Percentiles rank a stretch among this genome's conserved stretches.
These are phyloP conservation scores for Dipodomys stephensi DNA, from an alignment of 2,113 vertebrate genomes.

Conservation along the genomic window DNA sequence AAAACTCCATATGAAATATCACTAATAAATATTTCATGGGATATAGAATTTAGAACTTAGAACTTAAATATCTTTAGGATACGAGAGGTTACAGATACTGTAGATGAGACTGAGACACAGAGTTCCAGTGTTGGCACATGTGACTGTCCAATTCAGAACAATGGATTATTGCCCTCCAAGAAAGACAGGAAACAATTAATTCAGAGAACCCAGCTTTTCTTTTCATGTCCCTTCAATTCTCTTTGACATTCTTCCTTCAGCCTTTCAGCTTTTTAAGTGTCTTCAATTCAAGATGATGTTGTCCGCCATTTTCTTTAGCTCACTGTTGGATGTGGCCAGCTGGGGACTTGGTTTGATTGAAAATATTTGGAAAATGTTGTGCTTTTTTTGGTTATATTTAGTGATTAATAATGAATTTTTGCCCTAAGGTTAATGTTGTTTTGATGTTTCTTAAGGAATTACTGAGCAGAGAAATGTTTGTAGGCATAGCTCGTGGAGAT, in stretches of 20 bases:
- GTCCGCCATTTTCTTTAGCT: background rate
- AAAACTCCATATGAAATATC: background rate
- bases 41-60: background rate
- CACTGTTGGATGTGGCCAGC: background rate
- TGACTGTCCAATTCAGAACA: background rate
- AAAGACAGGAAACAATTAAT: background rate
- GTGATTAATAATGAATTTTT: background rate
- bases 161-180: background rate
- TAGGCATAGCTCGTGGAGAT: background rate
- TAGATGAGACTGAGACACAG: background rate
- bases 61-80: background rate
- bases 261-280: constrained; percentile 18
- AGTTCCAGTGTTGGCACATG: background rate
- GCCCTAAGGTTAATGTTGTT: background rate
- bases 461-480: background rate
- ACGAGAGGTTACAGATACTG: background rate
- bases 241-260: constrained; percentile 42
- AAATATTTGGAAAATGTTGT: background rate
- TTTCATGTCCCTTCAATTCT: background rate
- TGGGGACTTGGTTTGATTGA: background rate
- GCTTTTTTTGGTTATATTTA: background rate
- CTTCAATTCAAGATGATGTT: constrained; percentile 11
- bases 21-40: background rate
- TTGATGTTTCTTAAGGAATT: constrained; percentile 21
- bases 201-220: background rate